Evolutionary conservation across 2,113 vertebrate genomes (phyloP), one percentile per base, ranked within the genome.

Genomic region (Oriolus oriolus): DNA sequence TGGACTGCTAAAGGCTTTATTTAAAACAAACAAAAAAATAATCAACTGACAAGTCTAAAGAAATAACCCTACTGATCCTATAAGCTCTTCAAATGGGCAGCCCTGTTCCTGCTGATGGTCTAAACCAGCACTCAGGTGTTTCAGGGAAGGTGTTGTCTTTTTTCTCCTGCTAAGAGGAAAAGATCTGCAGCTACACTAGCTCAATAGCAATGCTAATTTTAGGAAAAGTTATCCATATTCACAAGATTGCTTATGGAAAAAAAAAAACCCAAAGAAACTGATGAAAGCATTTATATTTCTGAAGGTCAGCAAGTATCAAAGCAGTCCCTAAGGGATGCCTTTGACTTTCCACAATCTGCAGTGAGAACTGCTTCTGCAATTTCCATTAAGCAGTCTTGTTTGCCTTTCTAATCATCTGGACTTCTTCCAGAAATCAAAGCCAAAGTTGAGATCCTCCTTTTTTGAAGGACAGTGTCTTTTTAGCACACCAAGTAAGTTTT

Each of bases 351-450:
- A 92, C 64, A 90, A 16, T 59, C 83, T 87, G 93, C 89, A 84
- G 33, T 52, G 71, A 96, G 76, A 92, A 94, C 86, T 81, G 76
- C 56, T 92, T 93, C 86, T 93, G 86, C 86, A 95, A 60, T 97
- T 93, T 95, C 89, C 84, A 95, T 95, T 96, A 95, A 89, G 80
- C 77, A 87, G 69, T 78, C 52, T 50, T 95, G 93, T 95, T 96
- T 95, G 91, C 86, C 91, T 94, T 95, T 93, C 91, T 92, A 89
- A 95, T 92, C 84, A 78, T 70, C 89, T 96, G 96, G 94, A 96
- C 68, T 82, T 87, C 47, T 59, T 95, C 96, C 95, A 97, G 64
- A 91, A 95, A 92, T 56, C 77, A 81, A 89, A 93, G 94, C 45
- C 85, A 95, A 83, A 83, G 63, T 11, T 56, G 47, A 84, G 56